Percentiles rank a stretch among this genome's conserved stretches.
Evolutionary conservation across 2,113 vertebrate genomes (phyloP).

Genomic region (Dromiciops gliroides): DNA sequence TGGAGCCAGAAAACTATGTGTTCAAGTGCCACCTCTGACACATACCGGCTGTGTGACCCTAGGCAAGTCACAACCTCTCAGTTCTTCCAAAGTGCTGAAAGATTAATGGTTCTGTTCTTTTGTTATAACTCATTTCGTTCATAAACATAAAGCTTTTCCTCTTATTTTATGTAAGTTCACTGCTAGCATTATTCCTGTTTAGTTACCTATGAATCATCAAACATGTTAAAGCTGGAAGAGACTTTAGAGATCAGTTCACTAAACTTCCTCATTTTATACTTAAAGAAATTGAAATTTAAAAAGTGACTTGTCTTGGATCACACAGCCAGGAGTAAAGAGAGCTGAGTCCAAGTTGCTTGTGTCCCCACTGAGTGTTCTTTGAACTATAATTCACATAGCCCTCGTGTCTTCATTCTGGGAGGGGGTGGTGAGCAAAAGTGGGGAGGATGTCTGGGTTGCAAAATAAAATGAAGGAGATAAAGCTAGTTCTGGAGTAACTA

Average conservation of each 20-base stretch:
- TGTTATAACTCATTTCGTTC: not conserved
- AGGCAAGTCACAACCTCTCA: not conserved
- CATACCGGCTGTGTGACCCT: not conserved
- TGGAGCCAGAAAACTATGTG: not conserved
- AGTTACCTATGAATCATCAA: not conserved
- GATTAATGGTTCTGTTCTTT: not conserved
- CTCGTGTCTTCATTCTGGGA: not conserved
- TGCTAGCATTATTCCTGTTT: not conserved
- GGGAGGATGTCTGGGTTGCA: not conserved
- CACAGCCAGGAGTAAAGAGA: not conserved
- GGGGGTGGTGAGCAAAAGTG: not conserved
- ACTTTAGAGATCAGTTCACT: conserved; percentile 39
- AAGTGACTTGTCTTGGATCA: conserved; percentile 14
- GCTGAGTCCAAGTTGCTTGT: not conserved
- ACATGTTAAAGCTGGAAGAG: conserved; percentile 30
- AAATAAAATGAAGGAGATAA: not conserved
- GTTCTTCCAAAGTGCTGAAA: not conserved
- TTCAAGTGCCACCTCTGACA: not conserved
- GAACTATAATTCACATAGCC: not conserved
- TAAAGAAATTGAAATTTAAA: conserved; percentile 36
- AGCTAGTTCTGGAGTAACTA: not conserved
- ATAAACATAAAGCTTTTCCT: not conserved
- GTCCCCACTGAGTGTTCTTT: not conserved
- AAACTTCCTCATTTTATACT: conserved; percentile 14
- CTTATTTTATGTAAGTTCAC: not conserved